A percentile compares a stretch with the other conserved stretches of the same genome.
These are phyloP conservation scores for Momotus momota DNA, from an alignment of 2,797 vertebrate genomes.

Conservation along the genomic window DNA sequence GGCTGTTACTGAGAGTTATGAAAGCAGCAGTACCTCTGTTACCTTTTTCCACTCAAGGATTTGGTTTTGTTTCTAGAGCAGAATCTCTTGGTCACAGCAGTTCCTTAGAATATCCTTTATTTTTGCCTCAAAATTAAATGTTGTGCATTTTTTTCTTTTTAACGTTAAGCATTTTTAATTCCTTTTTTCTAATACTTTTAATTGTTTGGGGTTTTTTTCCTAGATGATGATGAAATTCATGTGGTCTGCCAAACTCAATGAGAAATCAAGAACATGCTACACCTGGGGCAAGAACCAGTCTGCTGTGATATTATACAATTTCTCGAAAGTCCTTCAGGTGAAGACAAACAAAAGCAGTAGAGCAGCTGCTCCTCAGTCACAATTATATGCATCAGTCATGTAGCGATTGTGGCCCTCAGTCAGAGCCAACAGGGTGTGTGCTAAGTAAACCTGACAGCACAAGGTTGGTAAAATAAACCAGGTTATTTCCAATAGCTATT, in stretches of 20 bases:
- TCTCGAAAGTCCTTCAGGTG: neutral
- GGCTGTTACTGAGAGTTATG: neutral
- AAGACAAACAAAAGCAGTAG: neutral
- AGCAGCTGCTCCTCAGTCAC: neutral
- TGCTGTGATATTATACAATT: neutral
- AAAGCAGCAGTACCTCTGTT: neutral
- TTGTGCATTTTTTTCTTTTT: neutral
- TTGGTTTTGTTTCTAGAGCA: neutral
- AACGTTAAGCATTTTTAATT: neutral
- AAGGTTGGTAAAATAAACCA: neutral
- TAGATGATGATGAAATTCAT: neutral
- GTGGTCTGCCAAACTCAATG: neutral
- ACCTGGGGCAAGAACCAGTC: constrained; percentile 16
- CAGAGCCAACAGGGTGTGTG: neutral
- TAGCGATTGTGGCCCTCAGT: neutral
- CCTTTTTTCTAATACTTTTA: no score
- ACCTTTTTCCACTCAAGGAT: neutral
- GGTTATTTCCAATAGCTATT: neutral
- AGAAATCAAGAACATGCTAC: neutral
- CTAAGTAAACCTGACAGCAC: constrained; percentile 34
- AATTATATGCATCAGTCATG: rapidly evolving
- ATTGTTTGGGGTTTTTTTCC: neutral
- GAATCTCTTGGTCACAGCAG: neutral
- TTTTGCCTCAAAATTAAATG: neutral
- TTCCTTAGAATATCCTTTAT: neutral